Evolutionary conservation across 2,797 vertebrate genomes (phyloP).

Genomic region (Trachops cirrhosus): DNA sequence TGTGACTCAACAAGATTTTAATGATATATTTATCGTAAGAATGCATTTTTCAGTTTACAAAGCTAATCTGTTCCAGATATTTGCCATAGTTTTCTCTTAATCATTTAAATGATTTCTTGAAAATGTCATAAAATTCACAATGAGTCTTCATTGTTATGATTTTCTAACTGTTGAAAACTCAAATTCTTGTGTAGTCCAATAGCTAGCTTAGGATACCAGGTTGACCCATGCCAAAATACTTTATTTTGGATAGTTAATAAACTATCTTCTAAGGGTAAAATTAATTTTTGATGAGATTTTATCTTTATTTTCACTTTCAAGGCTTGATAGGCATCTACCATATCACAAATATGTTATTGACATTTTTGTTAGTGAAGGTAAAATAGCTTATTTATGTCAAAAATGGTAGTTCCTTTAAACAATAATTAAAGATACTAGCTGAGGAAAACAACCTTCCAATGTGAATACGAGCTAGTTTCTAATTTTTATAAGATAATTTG

Average conservation of each 20-base stretch:
- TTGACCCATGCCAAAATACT: neutral
- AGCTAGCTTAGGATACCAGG: neutral
- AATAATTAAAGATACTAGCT: neutral
- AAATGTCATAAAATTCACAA: conserved; percentile 9
- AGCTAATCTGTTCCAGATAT: neutral
- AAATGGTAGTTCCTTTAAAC: neutral
- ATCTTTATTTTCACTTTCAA: conserved; percentile 15
- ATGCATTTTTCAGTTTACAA: neutral
- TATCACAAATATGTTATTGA: neutral
- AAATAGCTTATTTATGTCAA: neutral
- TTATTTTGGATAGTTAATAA: neutral
- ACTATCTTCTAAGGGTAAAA: neutral
- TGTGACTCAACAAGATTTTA: neutral
- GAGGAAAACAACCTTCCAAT: neutral
- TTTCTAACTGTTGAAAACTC: neutral
- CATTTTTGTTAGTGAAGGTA: neutral
- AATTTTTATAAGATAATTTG: conserved; percentile 1
- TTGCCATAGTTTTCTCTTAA: neutral
- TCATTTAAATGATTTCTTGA: neutral
- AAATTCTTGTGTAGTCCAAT: neutral
- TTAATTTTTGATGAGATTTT: neutral
- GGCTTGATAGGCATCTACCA: neutral
- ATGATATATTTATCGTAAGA: neutral
- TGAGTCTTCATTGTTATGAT: neutral
- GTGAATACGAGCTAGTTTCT: neutral